Evolutionary conservation across 1,140 invertebrate genomes (phyloP).

Genomic region (Danaus plexippus): DNA sequence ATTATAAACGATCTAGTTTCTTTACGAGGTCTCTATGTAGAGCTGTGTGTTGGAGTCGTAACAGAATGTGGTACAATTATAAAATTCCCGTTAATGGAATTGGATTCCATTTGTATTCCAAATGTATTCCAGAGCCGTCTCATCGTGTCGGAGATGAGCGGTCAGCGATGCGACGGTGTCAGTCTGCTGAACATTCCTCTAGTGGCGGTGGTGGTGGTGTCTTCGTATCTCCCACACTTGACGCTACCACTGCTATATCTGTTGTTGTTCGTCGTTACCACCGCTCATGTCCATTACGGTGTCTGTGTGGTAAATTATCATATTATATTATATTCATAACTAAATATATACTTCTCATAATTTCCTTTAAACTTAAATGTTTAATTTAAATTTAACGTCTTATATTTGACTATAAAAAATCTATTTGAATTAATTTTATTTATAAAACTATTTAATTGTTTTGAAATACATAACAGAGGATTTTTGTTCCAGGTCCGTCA

Average conservation of each 20-base stretch:
- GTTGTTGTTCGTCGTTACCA: slow-evolving; percentile 78
- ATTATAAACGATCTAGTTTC: too few species aligned
- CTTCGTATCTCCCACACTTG: slow-evolving; percentile 73
- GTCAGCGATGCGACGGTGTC: slow-evolving; percentile 85
- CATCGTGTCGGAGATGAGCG: slow-evolving; percentile 95
- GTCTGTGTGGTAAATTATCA: slow-evolving; percentile 81
- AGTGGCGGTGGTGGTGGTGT: slow-evolving; percentile 66
- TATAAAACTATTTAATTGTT: background rate
- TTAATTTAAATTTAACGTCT: too few species aligned
- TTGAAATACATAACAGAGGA: background rate
- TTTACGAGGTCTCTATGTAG: too few species aligned
- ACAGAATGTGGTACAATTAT: too few species aligned
- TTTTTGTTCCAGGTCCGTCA: slow-evolving; percentile 46
- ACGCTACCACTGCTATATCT: slow-evolving; percentile 82
- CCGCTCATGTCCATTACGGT: slow-evolving; percentile 92
- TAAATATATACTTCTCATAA: too few species aligned
- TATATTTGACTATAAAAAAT: too few species aligned
- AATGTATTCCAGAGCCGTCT: slow-evolving; percentile 83
- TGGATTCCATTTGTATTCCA: background rate
- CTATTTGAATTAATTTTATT: background rate
- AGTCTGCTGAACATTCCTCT: slow-evolving; percentile 78
- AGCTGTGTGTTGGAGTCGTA: too few species aligned
- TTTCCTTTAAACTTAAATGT: too few species aligned
- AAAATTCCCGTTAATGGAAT: too few species aligned
- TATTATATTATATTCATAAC: too few species aligned